A percentile compares a stretch with the other conserved stretches of the same genome.
These are phyloP conservation scores for Probaryconus sp. DNA, from an alignment of 1,140 invertebrate genomes.

Conservation along the genomic window DNA sequence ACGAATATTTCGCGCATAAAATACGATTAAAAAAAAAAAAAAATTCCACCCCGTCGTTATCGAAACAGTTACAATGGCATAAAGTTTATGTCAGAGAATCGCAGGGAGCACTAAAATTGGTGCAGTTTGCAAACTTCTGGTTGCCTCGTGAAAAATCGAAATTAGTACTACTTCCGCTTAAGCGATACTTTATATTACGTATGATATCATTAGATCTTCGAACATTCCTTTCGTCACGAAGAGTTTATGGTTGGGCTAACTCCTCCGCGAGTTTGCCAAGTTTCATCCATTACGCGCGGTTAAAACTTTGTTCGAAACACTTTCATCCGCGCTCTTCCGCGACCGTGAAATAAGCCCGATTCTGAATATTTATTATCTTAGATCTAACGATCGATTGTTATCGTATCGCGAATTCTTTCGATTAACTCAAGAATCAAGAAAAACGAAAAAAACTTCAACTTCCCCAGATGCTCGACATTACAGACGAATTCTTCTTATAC, in stretches of 20 bases:
- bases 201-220: constrained; percentile 49
- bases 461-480: too few relatives aligned
- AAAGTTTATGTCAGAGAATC: constrained; percentile 6
- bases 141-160: constrained; percentile 22
- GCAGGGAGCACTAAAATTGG: constrained; percentile 11
- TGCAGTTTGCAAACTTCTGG: constrained; percentile 1
- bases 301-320: constrained; percentile 78
- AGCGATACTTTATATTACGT: constrained; percentile 44
- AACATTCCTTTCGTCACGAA: constrained; percentile 60
- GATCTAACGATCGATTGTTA: constrained; percentile 15
- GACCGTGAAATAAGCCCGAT: constrained; percentile 76
- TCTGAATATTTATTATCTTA: constrained; percentile 68
- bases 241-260: constrained; percentile 72
- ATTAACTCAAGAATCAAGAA: not conserved
- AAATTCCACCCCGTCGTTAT: constrained; percentile 5
- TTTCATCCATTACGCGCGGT: constrained; percentile 76
- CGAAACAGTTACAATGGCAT: constrained; percentile 18
- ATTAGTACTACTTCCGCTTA: constrained; percentile 26
- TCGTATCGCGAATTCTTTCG: not conserved
- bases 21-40: constrained; percentile 13
- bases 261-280: constrained; percentile 71
- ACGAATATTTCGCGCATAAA: too few relatives aligned
- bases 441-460: too few relatives aligned
- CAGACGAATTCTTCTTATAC: too few relatives aligned
- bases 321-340: constrained; percentile 73